These are phyloP conservation scores for Ectemnius continuus DNA, from an alignment of 2,888 invertebrate species.

Conservation along the genomic window DNA sequence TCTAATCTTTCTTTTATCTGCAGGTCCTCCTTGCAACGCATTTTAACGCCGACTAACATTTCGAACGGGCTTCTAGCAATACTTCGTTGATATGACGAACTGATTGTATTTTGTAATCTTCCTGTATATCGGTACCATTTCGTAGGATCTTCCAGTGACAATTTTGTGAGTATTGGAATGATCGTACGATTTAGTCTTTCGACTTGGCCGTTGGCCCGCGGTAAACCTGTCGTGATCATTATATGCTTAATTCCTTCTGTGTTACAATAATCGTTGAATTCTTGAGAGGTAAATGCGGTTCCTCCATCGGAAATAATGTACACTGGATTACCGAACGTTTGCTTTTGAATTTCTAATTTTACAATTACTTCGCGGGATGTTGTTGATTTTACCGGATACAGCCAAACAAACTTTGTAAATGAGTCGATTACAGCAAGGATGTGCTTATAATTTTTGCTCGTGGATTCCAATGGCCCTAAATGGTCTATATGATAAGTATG, in stretches of 20 bases:
- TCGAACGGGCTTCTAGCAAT: too few relatives aligned
- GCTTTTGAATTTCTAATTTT: slow-evolving; percentile 26
- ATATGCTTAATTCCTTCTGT: slow-evolving; percentile 15
- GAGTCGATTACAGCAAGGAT: slow-evolving; percentile 27
- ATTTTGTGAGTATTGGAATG: too few relatives aligned
- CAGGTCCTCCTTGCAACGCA: too few relatives aligned
- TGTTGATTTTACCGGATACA: slow-evolving; percentile 18
- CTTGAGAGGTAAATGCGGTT: slow-evolving; percentile 24
- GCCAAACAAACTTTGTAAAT: slow-evolving; percentile 20
- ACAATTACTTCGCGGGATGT: slow-evolving; percentile 1
- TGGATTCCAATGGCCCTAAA: slow-evolving; percentile 30
- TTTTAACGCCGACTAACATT: too few relatives aligned
- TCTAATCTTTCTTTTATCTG: too few relatives aligned
- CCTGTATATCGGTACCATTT: too few relatives aligned
- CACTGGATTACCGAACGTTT: slow-evolving; percentile 25
- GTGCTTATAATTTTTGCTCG: slow-evolving; percentile 34
- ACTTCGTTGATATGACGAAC: too few relatives aligned
- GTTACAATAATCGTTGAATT: slow-evolving; percentile 28
- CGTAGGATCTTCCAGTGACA: too few relatives aligned
- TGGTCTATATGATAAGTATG: slow-evolving; percentile 39
- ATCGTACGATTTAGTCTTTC: too few relatives aligned
- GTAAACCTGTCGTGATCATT: slow-evolving; percentile 19
- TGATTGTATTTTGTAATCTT: too few relatives aligned
- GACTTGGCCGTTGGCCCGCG: not conserved
- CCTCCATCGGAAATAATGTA: slow-evolving; percentile 23